A percentile compares a stretch with the other conserved stretches of the same genome.
phyloP scores from a whole-genome alignment of 2,888 invertebrate genomes.

The Pollenia griseotomentosa region DNA sequence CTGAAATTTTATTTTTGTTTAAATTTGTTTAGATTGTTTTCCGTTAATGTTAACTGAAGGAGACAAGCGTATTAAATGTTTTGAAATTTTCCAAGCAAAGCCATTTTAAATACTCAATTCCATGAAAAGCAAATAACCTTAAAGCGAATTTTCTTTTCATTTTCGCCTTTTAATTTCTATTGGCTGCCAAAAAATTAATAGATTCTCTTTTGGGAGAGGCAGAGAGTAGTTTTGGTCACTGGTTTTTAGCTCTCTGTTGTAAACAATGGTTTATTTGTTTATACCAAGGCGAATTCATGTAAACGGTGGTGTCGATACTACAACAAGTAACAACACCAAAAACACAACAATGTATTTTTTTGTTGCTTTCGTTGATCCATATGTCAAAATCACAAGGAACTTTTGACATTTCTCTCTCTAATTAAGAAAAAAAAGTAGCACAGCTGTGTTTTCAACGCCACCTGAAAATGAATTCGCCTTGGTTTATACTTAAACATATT shows the following conservation, averaged over 20 bases:
- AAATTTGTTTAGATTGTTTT: slow-evolving; percentile 11
- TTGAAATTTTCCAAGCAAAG: slow-evolving; percentile 60
- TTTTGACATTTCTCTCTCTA: no score
- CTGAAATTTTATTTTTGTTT: neutral
- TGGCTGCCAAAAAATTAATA: neutral
- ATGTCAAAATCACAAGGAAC: no score
- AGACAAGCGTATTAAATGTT: slow-evolving; percentile 63
- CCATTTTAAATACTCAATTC: slow-evolving; percentile 65
- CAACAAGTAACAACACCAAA: no score
- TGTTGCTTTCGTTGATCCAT: no score
- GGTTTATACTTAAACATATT: no score
- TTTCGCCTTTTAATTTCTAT: slow-evolving; percentile 51
- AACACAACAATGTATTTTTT: no score
- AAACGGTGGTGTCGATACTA: no score
- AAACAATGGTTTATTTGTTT: slow-evolving; percentile 31
- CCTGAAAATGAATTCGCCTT: no score
- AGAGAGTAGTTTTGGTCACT: slow-evolving; percentile 14
- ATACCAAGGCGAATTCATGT: no score
- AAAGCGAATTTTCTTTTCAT: slow-evolving; percentile 44
- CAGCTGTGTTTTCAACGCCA: no score
- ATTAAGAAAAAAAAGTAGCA: no score
- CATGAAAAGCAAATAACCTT: slow-evolving; percentile 59
- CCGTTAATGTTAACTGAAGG: slow-evolving; percentile 59
- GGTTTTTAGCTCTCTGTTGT: slow-evolving; percentile 44
- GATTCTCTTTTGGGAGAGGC: neutral